Percentiles rank a stretch among this genome's conserved stretches.
Evolutionary conservation across 2,113 vertebrate species (phyloP).

Genomic region (Vombatus ursinus): DNA sequence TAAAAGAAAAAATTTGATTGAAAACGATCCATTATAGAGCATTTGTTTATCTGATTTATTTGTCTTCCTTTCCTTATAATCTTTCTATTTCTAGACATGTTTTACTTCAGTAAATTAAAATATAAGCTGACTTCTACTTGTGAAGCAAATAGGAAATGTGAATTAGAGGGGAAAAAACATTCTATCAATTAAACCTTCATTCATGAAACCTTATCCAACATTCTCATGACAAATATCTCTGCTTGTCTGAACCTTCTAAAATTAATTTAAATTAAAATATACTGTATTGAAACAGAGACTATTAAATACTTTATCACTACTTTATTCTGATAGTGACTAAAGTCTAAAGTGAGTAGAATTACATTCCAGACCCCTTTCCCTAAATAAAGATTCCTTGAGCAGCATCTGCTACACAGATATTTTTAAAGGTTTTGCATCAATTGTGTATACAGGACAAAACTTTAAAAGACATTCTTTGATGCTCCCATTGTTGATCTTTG

Average conservation of each 20-base stretch:
- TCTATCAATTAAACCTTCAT: slow-evolving; percentile 76
- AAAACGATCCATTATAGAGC: slow-evolving; percentile 64
- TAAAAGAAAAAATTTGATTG: slow-evolving; percentile 70
- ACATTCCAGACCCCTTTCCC: slow-evolving; percentile 44
- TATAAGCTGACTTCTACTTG: slow-evolving; percentile 76
- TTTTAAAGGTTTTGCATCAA: slow-evolving; percentile 55
- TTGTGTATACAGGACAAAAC: slow-evolving; percentile 47
- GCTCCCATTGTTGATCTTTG: slow-evolving; percentile 69
- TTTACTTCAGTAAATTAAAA: slow-evolving; percentile 76
- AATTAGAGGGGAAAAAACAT: slow-evolving; percentile 66
- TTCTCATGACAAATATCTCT: slow-evolving; percentile 75
- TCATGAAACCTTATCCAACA: slow-evolving; percentile 71
- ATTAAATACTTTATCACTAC: slow-evolving; percentile 61
- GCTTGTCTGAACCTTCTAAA: slow-evolving; percentile 70
- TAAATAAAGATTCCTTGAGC: slow-evolving; percentile 25
- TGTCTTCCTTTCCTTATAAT: slow-evolving; percentile 72
- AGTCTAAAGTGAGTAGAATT: slow-evolving; percentile 1
- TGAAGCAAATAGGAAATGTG: slow-evolving; percentile 73
- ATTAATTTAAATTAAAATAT: slow-evolving; percentile 65
- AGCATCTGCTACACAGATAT: slow-evolving; percentile 76
- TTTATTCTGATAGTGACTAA: slow-evolving; percentile 20
- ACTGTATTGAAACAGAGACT: slow-evolving; percentile 59
- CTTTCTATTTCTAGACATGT: slow-evolving; percentile 76
- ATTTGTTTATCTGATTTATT: slow-evolving; percentile 72
- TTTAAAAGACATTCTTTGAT: slow-evolving; percentile 72